Percentiles rank a stretch among this genome's conserved stretches.
Evolutionary conservation across 2,797 vertebrate species (phyloP).

Genomic region (Leuciscus waleckii): DNA sequence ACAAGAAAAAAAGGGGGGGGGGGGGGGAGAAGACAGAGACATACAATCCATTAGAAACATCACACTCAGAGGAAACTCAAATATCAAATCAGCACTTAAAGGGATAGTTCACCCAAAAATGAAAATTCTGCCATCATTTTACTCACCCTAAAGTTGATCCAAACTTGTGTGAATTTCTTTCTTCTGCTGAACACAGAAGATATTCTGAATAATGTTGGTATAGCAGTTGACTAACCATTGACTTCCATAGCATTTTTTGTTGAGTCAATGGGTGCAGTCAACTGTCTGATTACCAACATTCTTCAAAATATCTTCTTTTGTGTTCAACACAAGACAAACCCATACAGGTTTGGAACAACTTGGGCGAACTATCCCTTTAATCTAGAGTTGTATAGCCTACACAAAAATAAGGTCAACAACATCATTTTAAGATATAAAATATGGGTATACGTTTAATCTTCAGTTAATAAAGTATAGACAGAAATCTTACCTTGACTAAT

Average conservation of each 20-base stretch:
- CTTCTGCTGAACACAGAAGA: background rate
- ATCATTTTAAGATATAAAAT: background rate
- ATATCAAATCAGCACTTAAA: background rate
- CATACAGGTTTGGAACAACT: background rate
- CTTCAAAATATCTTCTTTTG: background rate
- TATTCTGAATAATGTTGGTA: background rate
- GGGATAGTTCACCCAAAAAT: background rate
- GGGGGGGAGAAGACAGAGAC: constrained; percentile 7
- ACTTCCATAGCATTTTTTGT: background rate
- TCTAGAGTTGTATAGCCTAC: constrained; percentile 20
- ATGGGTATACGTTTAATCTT: background rate
- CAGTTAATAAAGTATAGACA: background rate
- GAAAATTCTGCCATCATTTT: background rate
- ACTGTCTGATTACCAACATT: background rate
- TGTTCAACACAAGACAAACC: background rate
- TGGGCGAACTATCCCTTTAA: background rate
- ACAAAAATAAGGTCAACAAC: background rate
- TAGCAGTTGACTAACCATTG: background rate
- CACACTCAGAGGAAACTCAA: background rate
- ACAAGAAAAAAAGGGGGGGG: too few species aligned
- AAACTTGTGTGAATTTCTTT: background rate
- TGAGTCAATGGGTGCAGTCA: background rate
- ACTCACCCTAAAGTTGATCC: background rate
- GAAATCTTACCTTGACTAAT: constrained; percentile 46
- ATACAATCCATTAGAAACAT: constrained; percentile 34